phyloP scores from a whole-genome alignment of 2,888 invertebrate genomes.

The Ferrisia virgata region DNA sequence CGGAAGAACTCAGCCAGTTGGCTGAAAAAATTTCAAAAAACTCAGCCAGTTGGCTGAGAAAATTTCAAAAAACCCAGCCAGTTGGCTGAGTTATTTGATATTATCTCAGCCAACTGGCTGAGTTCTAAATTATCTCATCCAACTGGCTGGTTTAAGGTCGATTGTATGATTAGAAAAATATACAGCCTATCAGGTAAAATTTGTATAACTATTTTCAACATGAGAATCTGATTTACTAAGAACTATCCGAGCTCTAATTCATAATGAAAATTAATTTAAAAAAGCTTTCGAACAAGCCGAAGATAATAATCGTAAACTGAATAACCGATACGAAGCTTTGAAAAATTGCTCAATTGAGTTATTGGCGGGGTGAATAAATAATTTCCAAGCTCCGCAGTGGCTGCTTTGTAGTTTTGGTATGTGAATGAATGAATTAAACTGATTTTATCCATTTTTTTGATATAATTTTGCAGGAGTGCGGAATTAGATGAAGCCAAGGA shows the following conservation, averaged over 20 bases:
- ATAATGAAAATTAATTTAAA: neutral
- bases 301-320: neutral
- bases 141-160: no score
- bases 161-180: neutral
- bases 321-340: neutral
- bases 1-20: no score
- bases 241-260: neutral
- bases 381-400: no score
- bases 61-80: no score
- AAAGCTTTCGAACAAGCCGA: neutral
- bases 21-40: no score
- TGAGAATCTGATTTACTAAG: neutral
- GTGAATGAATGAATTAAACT: neutral
- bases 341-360: neutral
- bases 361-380: neutral
- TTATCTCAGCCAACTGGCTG: no score
- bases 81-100: no score
- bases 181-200: neutral
- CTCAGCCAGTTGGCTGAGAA: no score
- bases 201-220: neutral
- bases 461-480: neutral
- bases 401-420: neutral
- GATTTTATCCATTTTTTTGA: no score
- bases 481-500: neutral
- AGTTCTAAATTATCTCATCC: no score